Evolutionary conservation across 2,113 vertebrate species (phyloP), one percentile per base, ranked within the genome.

Genomic region (Saccopteryx leptura): DNA sequence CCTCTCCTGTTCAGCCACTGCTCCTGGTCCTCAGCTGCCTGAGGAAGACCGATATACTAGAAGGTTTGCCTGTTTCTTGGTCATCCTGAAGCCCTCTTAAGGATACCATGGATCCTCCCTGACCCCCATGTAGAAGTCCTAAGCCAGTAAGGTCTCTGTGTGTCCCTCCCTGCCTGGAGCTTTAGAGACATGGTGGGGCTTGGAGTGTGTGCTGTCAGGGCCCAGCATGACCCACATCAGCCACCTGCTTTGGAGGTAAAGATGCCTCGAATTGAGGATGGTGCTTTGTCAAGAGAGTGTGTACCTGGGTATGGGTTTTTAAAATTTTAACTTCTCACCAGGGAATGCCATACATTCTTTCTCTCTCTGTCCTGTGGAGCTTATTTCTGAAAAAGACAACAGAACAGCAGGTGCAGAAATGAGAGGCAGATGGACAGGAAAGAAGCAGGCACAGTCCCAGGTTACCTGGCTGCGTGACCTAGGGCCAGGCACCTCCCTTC

Each of bases 291-390:
- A 91, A 91, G 86, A 85, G 88, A 68, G 86, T 48, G 76, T 31
- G 0, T 14, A 60, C 68, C 90, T 80, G 48, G 15, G 81, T 96
- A 26, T 88, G 91, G 66, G 46, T 86, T 95, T 95, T 94, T 84
- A 65, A 89, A 89, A 84, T 93, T 95, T 92, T 74, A 96, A 68
- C 78, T 84, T 92, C 66, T 97, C 23, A 4, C 84, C 84, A 91
- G 78, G 75, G 94, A 83, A 71, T 76, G 71, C 60, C 48, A 1
- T 63, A 26, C 94, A 61, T 93, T 82, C 71, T 87, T 88, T 86
- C 88, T 84, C 54, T 69, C 74, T 95, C 66, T 95, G 68, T 63
- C 80, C 65, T 9, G 6, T 24, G 78, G 81, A 93, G 52, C 80
- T 85, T 80, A 48, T 24, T 61, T 48, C 61, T 4, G 9, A 61